Percentiles rank a stretch among this genome's conserved stretches.
phyloP scores from a whole-genome alignment of 92 coral and sea anemone species.

The Actinernus sp. region DNA sequence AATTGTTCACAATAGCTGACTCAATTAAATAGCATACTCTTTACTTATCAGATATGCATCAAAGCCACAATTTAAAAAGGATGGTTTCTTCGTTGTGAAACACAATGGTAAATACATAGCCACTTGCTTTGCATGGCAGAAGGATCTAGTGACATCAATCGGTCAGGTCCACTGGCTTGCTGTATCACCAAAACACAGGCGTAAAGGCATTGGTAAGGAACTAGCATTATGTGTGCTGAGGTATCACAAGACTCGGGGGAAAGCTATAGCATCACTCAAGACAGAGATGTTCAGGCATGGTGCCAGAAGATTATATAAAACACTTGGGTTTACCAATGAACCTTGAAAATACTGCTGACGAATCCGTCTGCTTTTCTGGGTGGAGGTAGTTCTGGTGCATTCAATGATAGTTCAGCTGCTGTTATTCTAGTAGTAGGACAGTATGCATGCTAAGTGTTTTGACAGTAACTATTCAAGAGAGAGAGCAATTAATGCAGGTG shows the following conservation, averaged over 20 bases:
- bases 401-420: too few relatives aligned
- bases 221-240: constrained; percentile 41
- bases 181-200: constrained; percentile 60
- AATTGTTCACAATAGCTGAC: not conserved
- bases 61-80: constrained; percentile 53
- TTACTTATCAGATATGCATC: constrained; percentile 58
- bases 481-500: too few relatives aligned
- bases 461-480: too few relatives aligned
- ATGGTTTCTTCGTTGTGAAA: constrained; percentile 72
- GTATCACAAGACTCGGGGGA: constrained; percentile 52
- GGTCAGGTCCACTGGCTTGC: constrained; percentile 79
- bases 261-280: constrained; percentile 22
- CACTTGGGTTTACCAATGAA: constrained; percentile 69
- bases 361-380: too few relatives aligned
- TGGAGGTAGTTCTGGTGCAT: too few relatives aligned
- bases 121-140: constrained; percentile 78
- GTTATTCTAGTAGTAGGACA: too few relatives aligned
- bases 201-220: constrained; percentile 57
- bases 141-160: not conserved
- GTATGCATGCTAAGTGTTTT: too few relatives aligned
- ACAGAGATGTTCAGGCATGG: constrained; percentile 41
- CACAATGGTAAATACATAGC: constrained; percentile 39
- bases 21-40: too few relatives aligned
- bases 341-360: too few relatives aligned
- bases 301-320: constrained; percentile 46